phyloP scores from a whole-genome alignment of 2,888 invertebrate genomes.

The Buathra laborator region DNA sequence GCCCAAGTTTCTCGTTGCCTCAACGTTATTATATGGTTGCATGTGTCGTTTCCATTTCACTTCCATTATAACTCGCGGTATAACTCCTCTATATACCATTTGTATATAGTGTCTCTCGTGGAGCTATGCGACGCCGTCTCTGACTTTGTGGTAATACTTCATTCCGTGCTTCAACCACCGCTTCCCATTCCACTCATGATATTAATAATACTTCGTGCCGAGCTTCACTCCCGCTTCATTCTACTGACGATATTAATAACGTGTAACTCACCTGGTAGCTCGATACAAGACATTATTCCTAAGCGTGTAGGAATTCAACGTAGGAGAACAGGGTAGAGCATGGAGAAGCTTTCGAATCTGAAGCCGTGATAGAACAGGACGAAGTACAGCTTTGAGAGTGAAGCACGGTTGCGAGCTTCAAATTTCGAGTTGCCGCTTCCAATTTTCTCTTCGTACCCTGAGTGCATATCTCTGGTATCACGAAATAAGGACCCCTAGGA shows the following conservation, averaged over 20 bases:
- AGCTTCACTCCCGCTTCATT: constrained; percentile 44
- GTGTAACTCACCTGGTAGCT: constrained; percentile 48
- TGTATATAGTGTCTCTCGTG: not conserved
- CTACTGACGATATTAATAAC: constrained; percentile 75
- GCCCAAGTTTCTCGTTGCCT: constrained; percentile 22
- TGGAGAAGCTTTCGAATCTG: not conserved
- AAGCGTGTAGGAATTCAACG: not conserved
- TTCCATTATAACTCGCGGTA: constrained; percentile 48
- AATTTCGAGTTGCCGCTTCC: constrained; percentile 10
- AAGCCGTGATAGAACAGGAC: not conserved
- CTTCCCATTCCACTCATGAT: constrained; percentile 63
- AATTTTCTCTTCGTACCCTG: constrained; percentile 27
- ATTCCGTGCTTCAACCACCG: constrained; percentile 47
- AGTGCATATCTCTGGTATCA: not conserved
- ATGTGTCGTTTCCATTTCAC: constrained; percentile 31
- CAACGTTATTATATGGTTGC: constrained; percentile 18
- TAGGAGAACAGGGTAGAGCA: not conserved
- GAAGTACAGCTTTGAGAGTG: not conserved
- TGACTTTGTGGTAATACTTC: constrained; percentile 37
- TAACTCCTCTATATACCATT: constrained; percentile 2
- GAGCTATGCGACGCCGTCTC: not conserved
- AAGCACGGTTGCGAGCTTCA: constrained; percentile 12
- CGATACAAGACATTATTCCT: constrained; percentile 49
- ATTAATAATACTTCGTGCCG: constrained; percentile 68
- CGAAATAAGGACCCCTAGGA: not conserved